A percentile compares a stretch with the other conserved stretches of the same genome.
These are phyloP conservation scores for Plagodis pulveraria DNA, from an alignment of 2,888 invertebrate genomes.

Conservation along the genomic window DNA sequence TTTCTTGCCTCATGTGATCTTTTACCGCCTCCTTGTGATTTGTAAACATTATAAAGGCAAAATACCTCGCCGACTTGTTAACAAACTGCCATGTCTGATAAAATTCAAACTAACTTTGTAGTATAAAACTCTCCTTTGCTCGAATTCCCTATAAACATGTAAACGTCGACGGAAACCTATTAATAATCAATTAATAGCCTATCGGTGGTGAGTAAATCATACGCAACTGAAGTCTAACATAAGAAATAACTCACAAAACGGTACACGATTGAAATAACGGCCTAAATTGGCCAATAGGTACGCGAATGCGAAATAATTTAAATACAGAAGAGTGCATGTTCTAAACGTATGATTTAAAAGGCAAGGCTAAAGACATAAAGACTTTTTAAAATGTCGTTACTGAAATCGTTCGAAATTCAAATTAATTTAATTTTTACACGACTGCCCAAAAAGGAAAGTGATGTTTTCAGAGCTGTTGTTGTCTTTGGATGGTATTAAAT, in stretches of 20 bases:
- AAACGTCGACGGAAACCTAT: slow-evolving; percentile 50
- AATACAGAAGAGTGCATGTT: slow-evolving; percentile 49
- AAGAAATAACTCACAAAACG: slow-evolving; percentile 63
- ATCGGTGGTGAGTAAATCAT: slow-evolving; percentile 65
- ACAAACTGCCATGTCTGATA: slow-evolving; percentile 33
- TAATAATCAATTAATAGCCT: slow-evolving; percentile 62
- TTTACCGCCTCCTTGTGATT: too few species aligned
- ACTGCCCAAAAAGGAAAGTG: too few species aligned
- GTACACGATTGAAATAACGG: slow-evolving; percentile 62
- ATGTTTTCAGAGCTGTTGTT: too few species aligned
- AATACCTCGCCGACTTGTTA: slow-evolving; percentile 11
- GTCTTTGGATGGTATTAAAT: too few species aligned
- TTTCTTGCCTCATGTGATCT: too few species aligned
- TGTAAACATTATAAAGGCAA: too few species aligned
- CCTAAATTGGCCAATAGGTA: slow-evolving; percentile 55
- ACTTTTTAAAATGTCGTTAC: too few species aligned
- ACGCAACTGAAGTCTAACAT: slow-evolving; percentile 60
- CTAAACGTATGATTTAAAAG: background rate
- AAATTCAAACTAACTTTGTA: slow-evolving; percentile 30
- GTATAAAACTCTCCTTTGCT: slow-evolving; percentile 30
- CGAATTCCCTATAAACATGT: slow-evolving; percentile 46
- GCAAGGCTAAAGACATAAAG: background rate
- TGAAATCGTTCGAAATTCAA: too few species aligned
- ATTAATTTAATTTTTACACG: too few species aligned
- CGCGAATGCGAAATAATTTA: slow-evolving; percentile 67